Conservation (phyloP, 2,888 invertebrate genomes). For the Caenorhabditis sp. region DNA sequence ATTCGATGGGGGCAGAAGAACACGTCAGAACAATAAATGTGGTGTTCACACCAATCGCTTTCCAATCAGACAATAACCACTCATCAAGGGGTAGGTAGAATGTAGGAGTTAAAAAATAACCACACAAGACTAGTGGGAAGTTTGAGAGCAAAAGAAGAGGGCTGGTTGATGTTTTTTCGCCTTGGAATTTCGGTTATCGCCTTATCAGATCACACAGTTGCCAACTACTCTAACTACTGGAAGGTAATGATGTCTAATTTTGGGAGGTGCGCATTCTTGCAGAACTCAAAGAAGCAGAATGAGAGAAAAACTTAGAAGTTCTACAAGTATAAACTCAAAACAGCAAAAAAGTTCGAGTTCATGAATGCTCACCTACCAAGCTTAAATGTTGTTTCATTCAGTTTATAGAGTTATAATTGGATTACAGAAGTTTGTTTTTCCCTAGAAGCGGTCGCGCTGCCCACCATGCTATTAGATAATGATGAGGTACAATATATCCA, state of each 20-base stretch:
- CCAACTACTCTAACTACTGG: conserved; percentile 16
- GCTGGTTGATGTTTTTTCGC: conserved; percentile 19
- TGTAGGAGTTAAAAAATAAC: conserved; percentile 63
- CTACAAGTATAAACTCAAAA: neutral
- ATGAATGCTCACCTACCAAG: conserved; percentile 52
- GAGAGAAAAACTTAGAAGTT: conserved; percentile 2
- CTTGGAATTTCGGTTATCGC: conserved; percentile 42
- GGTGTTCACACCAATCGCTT: conserved; percentile 59
- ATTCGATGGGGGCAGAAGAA: neutral
- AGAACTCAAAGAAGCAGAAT: conserved; percentile 32
- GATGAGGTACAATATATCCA: conserved; percentile 25
- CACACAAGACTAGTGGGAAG: conserved; percentile 53
- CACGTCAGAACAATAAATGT: conserved; percentile 15
- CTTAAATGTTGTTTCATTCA: neutral
- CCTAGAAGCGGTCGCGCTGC: conserved; percentile 64
- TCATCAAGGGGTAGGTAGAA: conserved; percentile 55
- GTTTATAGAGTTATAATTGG: neutral
- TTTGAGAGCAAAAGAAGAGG: conserved; percentile 29
- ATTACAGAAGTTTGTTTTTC: conserved; percentile 18
- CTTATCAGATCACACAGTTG: conserved; percentile 42
- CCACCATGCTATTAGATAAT: conserved; percentile 63
- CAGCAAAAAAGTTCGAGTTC: conserved; percentile 23
- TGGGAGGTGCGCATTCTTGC: conserved; percentile 54
- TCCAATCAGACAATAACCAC: conserved; percentile 67
- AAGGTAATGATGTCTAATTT: conserved; percentile 4